These are phyloP conservation scores for Alcedo quadribrachys DNA, from an alignment of 2,797 vertebrate genomes.

Conservation along the genomic window DNA sequence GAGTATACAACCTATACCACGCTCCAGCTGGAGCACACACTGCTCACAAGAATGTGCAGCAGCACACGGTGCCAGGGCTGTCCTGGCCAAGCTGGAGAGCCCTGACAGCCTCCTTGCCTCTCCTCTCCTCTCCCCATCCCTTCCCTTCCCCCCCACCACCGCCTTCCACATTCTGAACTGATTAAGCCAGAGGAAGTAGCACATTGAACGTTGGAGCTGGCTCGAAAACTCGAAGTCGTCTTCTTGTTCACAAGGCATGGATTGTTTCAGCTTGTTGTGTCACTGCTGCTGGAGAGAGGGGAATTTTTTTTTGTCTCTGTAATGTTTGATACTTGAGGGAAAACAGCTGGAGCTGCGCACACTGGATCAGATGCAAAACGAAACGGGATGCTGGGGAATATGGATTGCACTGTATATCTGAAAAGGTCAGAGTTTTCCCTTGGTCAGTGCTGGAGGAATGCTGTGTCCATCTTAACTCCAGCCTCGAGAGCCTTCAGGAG, in stretches of 20 bases:
- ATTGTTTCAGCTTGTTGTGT: conserved; percentile 83
- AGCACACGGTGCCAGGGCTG: neutral
- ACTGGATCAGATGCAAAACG: conserved; percentile 74
- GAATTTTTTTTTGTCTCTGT: conserved; percentile 76
- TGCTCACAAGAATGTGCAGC: neutral
- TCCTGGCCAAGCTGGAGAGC: neutral
- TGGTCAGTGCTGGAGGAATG: conserved; percentile 76
- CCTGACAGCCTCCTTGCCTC: conserved; percentile 13
- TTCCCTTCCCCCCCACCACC: conserved; percentile 31
- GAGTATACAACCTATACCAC: neutral
- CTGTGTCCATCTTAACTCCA: conserved; percentile 59
- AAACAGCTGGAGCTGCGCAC: conserved; percentile 83
- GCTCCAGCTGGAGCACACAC: conserved; percentile 36
- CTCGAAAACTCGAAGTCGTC: conserved; percentile 72
- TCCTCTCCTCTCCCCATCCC: neutral
- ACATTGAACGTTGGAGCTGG: conserved; percentile 68
- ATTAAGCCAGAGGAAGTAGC: conserved; percentile 79
- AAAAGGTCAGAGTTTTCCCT: conserved; percentile 83
- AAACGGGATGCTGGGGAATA: conserved; percentile 81
- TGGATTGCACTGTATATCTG: conserved; percentile 76
- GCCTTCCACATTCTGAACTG: conserved; percentile 70
- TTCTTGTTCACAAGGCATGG: conserved; percentile 81
- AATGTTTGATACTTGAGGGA: conserved; percentile 85
- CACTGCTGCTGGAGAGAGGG: conserved; percentile 75
- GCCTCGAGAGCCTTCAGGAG: conserved; percentile 54